Conservation (phyloP, 2,113 vertebrate genomes). For the Vireo altiloquus region DNA sequence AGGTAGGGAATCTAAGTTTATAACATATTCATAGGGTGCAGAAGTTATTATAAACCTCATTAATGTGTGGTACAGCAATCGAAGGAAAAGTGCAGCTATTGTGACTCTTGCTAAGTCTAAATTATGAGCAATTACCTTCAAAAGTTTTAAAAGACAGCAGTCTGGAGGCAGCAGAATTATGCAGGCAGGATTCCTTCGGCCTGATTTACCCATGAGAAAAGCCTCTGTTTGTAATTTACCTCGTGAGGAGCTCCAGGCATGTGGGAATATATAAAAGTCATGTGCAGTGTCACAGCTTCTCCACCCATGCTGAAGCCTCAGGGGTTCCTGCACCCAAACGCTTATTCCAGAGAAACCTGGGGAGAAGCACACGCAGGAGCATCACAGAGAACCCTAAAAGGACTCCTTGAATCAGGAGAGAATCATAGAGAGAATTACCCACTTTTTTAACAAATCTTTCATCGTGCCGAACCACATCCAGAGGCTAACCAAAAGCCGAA, state of each 20-base stretch:
- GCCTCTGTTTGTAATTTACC: neutral
- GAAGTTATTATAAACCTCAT: conserved; percentile 56
- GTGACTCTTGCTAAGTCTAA: neutral
- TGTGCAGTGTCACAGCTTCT: fast-evolving
- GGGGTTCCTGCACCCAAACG: neutral
- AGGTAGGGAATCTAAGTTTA: neutral
- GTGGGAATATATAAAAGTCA: neutral
- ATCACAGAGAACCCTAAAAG: neutral
- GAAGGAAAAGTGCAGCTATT: neutral
- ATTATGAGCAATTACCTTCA: neutral
- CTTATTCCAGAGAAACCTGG: neutral
- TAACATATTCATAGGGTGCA: conserved; percentile 29
- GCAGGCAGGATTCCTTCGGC: neutral
- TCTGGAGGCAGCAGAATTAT: neutral
- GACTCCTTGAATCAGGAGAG: neutral
- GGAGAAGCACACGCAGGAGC: neutral
- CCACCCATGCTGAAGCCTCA: neutral
- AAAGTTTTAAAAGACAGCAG: neutral
- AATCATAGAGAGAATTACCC: neutral
- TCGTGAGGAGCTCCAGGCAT: neutral
- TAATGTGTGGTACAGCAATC: conserved; percentile 1
- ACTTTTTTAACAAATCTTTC: neutral
- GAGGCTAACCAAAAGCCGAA: neutral
- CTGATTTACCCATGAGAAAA: neutral
- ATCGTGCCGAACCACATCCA: neutral